Conservation (phyloP, 1,140 invertebrate species). For the Solenopsis invicta region DNA sequence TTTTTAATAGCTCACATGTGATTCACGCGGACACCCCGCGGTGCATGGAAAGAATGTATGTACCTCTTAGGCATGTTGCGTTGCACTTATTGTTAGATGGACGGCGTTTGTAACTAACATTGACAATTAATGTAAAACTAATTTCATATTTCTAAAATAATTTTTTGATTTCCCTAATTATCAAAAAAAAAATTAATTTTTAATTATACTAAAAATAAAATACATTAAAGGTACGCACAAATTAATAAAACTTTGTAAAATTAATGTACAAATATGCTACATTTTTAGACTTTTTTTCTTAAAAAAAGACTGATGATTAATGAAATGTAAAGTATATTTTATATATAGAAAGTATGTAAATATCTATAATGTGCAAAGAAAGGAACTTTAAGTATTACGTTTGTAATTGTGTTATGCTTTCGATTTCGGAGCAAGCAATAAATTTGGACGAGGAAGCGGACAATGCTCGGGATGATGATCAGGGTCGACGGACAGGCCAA, state of each 20-base stretch:
- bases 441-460: conserved; percentile 49
- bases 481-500: conserved; percentile 48
- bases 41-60: conserved; percentile 32
- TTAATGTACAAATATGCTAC: neutral
- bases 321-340: neutral
- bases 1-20: conserved; percentile 51
- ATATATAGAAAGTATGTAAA: neutral
- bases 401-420: conserved; percentile 13
- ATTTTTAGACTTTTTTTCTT: too few species aligned
- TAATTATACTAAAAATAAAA: neutral
- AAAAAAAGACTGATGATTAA: neutral
- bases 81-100: neutral
- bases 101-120: neutral
- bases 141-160: neutral
- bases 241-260: conserved; percentile 5
- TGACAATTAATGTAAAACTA: neutral
- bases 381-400: neutral
- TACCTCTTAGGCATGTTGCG: neutral
- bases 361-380: neutral
- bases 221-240: neutral
- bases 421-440: conserved; percentile 28
- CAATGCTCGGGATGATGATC: conserved; percentile 48
- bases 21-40: conserved; percentile 25
- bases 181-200: neutral
- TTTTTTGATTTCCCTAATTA: neutral